Conservation (phyloP, 2,113 vertebrate species). For the Pipra filicauda region DNA sequence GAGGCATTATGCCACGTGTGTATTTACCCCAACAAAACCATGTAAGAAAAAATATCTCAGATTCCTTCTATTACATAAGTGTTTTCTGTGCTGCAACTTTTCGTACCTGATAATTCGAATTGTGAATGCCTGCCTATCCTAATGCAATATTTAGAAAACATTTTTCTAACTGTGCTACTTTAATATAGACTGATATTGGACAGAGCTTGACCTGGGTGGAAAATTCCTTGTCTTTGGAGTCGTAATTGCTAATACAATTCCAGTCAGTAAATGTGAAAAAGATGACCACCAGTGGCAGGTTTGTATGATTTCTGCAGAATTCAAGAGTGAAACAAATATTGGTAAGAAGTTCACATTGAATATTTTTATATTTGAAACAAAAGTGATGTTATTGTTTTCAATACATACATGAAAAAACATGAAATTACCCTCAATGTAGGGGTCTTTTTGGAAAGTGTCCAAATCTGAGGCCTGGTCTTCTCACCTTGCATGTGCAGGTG, state of each 20-base stretch:
- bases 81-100: not conserved
- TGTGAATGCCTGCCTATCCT: not conserved
- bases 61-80: not conserved
- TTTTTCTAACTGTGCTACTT: not conserved
- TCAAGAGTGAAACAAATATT: not conserved
- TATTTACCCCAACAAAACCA: not conserved
- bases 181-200: not conserved
- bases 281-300: not conserved
- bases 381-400: not conserved
- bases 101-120: not conserved
- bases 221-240: not conserved
- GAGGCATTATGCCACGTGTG: not conserved
- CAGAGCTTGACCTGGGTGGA: not conserved
- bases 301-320: not conserved
- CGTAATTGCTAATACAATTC: not conserved
- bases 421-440: not conserved
- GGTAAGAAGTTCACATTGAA: not conserved
- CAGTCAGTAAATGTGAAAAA: not conserved
- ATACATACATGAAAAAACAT: not conserved
- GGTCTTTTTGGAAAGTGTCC: not conserved
- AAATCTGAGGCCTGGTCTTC: not conserved
- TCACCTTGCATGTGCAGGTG: not conserved
- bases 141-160: not conserved
- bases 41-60: not conserved
- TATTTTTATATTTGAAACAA: not conserved